Conservation (phyloP, 2,797 vertebrate species). For the Amblyraja radiata region DNA sequence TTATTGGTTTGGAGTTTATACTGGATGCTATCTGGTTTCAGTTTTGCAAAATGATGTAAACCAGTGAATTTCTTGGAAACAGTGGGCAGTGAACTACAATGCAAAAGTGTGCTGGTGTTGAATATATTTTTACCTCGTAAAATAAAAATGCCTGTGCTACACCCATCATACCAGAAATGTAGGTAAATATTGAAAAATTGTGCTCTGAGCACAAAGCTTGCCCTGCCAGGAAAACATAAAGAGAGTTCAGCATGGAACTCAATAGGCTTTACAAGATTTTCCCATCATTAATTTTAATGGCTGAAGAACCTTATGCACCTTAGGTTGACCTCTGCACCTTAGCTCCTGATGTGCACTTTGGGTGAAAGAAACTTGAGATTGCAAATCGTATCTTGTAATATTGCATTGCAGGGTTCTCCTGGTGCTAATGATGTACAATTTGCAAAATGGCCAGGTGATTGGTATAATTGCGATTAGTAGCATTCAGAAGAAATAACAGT, state of each 20-base stretch:
- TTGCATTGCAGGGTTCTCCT: neutral
- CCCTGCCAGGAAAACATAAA: neutral
- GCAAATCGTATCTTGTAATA: neutral
- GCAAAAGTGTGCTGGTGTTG: neutral
- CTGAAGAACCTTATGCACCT: neutral
- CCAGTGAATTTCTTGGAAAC: neutral
- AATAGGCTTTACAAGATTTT: constrained; percentile 16
- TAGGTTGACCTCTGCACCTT: neutral
- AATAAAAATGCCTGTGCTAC: neutral
- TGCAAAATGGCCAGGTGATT: neutral
- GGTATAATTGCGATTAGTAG: neutral
- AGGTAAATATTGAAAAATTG: neutral
- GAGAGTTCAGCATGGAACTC: neutral
- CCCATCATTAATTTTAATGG: constrained; percentile 16
- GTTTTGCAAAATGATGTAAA: neutral
- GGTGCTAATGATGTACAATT: neutral
- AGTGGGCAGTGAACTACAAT: neutral
- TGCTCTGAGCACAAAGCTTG: neutral
- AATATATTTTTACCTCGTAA: neutral
- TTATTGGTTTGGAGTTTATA: neutral
- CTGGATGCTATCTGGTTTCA: neutral
- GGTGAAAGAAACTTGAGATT: neutral
- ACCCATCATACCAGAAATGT: neutral
- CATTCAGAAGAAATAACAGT: neutral
- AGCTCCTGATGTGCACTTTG: neutral